Conservation (phyloP, 2,113 vertebrate species). For the Hypanus sabinus region DNA sequence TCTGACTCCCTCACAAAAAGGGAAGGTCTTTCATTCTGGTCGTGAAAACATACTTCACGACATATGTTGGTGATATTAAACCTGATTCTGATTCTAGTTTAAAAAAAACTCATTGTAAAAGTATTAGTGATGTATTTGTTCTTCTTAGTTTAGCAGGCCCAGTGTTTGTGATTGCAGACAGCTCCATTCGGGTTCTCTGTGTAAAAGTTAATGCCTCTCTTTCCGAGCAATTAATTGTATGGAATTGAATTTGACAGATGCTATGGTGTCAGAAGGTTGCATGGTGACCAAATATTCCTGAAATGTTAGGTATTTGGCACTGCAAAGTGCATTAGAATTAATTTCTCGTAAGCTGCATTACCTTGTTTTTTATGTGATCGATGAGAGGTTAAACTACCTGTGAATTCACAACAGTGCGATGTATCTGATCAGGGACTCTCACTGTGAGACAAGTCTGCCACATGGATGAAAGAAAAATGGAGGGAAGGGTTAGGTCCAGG, state of each 20-base stretch:
- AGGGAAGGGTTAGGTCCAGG: no score
- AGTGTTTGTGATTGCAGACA: neutral
- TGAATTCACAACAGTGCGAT: neutral
- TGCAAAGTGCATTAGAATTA: neutral
- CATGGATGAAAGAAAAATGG: no score
- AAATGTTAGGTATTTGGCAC: neutral
- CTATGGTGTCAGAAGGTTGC: neutral
- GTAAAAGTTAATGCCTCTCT: constrained; percentile 1
- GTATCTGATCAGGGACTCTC: neutral
- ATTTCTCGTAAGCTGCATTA: neutral
- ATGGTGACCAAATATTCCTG: neutral
- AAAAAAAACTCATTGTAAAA: neutral
- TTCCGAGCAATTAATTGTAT: neutral
- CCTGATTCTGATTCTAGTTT: neutral
- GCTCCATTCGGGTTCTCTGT: neutral
- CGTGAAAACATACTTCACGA: no score
- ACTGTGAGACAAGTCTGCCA: neutral
- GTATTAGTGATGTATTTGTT: neutral
- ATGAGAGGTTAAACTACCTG: neutral
- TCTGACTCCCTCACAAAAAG: neutral
- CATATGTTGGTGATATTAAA: no score
- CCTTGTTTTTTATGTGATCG: neutral
- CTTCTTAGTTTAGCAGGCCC: neutral
- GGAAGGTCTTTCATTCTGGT: neutral
- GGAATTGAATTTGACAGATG: neutral